These are phyloP conservation scores for Platycheirus rosarum DNA, from an alignment of 2,888 invertebrate genomes.

Conservation along the genomic window DNA sequence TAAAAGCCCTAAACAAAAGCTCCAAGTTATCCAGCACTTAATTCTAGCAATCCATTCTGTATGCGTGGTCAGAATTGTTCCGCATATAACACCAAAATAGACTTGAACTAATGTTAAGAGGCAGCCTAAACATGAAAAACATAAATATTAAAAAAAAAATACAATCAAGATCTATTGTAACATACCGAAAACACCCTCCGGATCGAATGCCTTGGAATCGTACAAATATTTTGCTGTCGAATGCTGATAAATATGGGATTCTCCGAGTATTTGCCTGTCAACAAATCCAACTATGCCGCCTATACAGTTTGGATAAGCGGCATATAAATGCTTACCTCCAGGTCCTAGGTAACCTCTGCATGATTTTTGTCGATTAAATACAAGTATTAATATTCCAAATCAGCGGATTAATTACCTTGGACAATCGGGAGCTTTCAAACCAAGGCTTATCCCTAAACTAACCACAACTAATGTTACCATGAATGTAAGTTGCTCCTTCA, in stretches of 20 bases:
- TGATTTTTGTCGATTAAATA: no score
- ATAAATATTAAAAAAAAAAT: background rate
- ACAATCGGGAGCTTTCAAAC: slow-evolving; percentile 89
- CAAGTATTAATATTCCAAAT: no score
- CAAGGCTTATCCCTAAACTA: slow-evolving; percentile 89
- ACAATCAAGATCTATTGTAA: no score
- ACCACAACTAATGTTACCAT: slow-evolving; percentile 85
- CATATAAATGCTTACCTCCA: slow-evolving; percentile 91
- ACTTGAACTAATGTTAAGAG: slow-evolving; percentile 90
- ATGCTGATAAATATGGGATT: slow-evolving; percentile 89
- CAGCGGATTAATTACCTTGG: slow-evolving; percentile 86
- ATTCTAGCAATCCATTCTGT: slow-evolving; percentile 85
- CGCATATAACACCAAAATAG: slow-evolving; percentile 92
- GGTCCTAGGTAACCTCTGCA: slow-evolving; percentile 95
- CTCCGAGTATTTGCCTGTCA: slow-evolving; percentile 89
- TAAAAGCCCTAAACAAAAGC: slow-evolving; percentile 86
- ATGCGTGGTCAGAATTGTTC: slow-evolving; percentile 87
- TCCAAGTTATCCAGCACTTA: slow-evolving; percentile 90
- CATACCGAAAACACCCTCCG: slow-evolving; percentile 96
- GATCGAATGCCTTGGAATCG: slow-evolving; percentile 90
- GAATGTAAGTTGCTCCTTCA: slow-evolving; percentile 87
- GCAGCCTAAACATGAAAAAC: slow-evolving; percentile 89
- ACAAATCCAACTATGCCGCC: slow-evolving; percentile 95
- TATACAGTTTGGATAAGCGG: slow-evolving; percentile 88
- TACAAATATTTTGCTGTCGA: slow-evolving; percentile 87